phyloP scores from a whole-genome alignment of 2,888 invertebrate species.

The Morpho deidamia region DNA sequence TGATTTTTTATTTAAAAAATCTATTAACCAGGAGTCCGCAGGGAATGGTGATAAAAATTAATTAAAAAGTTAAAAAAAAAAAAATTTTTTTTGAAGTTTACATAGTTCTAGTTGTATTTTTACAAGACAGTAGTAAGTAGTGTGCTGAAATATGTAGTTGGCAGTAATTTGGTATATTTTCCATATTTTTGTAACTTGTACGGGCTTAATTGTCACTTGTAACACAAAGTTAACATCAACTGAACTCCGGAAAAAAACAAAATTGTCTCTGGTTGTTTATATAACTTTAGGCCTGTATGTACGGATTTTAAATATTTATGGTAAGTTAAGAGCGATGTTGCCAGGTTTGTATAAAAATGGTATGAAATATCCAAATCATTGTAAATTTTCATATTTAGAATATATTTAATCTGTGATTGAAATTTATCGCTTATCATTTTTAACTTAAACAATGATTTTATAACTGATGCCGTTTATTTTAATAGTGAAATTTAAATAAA shows the following conservation, averaged over 20 bases:
- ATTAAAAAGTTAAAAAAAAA: neutral
- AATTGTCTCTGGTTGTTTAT: slow-evolving; percentile 17
- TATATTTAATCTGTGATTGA: neutral
- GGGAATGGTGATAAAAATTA: slow-evolving; percentile 21
- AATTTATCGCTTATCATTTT: no score
- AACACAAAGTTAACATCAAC: no score
- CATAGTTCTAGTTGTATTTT: no score
- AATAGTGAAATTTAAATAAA: no score
- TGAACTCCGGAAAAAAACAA: neutral
- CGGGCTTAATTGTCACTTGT: no score
- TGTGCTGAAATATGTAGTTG: no score
- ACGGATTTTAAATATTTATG: neutral
- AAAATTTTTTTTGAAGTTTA: neutral
- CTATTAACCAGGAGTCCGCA: slow-evolving; percentile 52
- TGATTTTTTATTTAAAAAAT: slow-evolving; percentile 68
- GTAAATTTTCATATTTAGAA: slow-evolving; percentile 5
- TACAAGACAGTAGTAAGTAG: no score
- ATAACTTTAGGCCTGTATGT: neutral
- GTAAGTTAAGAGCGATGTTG: slow-evolving; percentile 22
- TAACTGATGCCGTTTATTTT: no score
- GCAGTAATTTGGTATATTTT: no score
- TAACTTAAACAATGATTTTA: no score
- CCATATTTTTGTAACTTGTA: no score
- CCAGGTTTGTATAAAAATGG: slow-evolving; percentile 2
- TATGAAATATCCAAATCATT: slow-evolving; percentile 4